Percentiles rank a stretch among this genome's conserved stretches.
Evolutionary conservation across 2,888 invertebrate genomes (phyloP).

Genomic region (Caenorhabditis angaria): DNA sequence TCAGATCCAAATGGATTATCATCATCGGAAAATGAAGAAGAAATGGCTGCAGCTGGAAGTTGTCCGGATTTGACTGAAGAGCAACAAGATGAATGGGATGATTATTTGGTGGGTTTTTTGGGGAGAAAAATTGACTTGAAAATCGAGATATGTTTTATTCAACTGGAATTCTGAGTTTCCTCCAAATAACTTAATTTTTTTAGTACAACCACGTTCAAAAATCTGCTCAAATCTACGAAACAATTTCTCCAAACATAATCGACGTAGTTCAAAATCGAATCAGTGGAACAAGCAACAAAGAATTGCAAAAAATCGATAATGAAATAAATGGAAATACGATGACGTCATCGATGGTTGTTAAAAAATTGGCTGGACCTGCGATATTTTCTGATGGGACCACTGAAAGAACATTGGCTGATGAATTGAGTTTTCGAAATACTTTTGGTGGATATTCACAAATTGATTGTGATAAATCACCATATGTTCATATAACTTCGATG

Average conservation of each 20-base stretch:
- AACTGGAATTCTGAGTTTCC: too few species aligned
- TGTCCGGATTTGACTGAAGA: slow-evolving; percentile 25
- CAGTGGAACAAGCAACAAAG: slow-evolving; percentile 52
- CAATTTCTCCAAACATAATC: background rate
- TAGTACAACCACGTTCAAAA: background rate
- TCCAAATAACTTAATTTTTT: background rate
- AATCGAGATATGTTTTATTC: too few species aligned
- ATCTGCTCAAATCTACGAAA: background rate
- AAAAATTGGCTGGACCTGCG: slow-evolving; percentile 33
- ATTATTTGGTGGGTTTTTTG: slow-evolving; percentile 34
- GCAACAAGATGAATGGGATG: slow-evolving; percentile 63
- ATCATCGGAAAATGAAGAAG: background rate
- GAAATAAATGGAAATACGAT: slow-evolving; percentile 54
- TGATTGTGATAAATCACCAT: slow-evolving; percentile 30
- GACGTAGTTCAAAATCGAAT: background rate
- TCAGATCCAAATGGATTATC: slow-evolving; percentile 38
- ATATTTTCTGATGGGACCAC: slow-evolving; percentile 35
- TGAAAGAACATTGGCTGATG: slow-evolving; percentile 52
- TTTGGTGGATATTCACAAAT: slow-evolving; percentile 57
- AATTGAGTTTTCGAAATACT: slow-evolving; percentile 55
- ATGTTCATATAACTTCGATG: slow-evolving; percentile 51
- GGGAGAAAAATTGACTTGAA: background rate
- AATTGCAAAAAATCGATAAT: slow-evolving; percentile 54
- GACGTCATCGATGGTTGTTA: slow-evolving; percentile 54
- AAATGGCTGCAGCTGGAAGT: background rate